phyloP scores from a whole-genome alignment of 1,140 invertebrate genomes.

The Colletes latitarsis region DNA sequence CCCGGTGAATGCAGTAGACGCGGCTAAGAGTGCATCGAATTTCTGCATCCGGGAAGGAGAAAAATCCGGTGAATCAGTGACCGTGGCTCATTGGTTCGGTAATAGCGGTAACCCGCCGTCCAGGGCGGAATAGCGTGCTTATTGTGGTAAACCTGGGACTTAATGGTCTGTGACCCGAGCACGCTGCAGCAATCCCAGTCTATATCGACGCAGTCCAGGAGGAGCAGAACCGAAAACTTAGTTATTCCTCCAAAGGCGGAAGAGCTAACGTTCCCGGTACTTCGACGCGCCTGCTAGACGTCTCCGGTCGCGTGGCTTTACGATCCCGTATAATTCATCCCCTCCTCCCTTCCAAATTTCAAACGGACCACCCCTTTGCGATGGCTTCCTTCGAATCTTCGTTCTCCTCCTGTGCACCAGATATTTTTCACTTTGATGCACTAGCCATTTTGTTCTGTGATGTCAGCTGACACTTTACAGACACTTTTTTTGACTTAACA shows the following conservation, averaged over 20 bases:
- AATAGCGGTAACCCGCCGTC: conserved; percentile 79
- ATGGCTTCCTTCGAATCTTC: conserved; percentile 13
- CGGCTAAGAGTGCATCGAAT: conserved; percentile 47
- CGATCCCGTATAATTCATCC: conserved; percentile 68
- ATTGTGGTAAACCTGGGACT: conserved; percentile 73
- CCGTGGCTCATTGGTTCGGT: conserved; percentile 76
- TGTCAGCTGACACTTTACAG: too few species aligned
- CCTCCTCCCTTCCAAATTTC: conserved; percentile 41
- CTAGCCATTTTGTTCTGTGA: too few species aligned
- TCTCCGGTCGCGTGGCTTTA: conserved; percentile 80
- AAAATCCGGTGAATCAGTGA: conserved; percentile 73
- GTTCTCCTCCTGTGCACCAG: background rate
- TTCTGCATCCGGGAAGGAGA: conserved; percentile 66
- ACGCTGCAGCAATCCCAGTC: conserved; percentile 23
- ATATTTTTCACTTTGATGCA: background rate
- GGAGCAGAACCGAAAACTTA: conserved; percentile 66
- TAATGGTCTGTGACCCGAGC: conserved; percentile 77
- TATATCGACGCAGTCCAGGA: conserved; percentile 21
- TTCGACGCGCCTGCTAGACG: conserved; percentile 76
- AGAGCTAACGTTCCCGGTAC: conserved; percentile 74
- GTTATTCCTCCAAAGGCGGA: conserved; percentile 74
- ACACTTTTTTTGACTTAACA: too few species aligned
- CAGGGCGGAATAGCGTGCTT: conserved; percentile 72
- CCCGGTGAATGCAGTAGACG: background rate
- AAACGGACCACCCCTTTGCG: conserved; percentile 28